Conservation (phyloP, 2,888 invertebrate genomes). For the Catocala sponsa region DNA sequence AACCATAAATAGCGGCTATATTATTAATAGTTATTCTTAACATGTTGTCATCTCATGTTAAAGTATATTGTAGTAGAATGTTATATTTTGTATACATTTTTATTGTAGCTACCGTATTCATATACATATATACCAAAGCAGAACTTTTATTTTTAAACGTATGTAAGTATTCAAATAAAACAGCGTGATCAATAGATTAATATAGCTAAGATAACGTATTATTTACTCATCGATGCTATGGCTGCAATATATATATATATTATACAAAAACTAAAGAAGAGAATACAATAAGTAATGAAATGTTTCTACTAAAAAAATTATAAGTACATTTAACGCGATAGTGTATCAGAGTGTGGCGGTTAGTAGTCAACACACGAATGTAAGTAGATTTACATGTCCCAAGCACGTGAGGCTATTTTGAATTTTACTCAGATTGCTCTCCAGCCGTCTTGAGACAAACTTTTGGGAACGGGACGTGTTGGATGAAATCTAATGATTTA, state of each 20-base stretch:
- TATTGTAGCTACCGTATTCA: too few species aligned
- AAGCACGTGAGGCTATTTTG: slow-evolving; percentile 81
- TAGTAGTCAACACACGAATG: slow-evolving; percentile 70
- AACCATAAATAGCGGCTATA: too few species aligned
- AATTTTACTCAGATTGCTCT: slow-evolving; percentile 74
- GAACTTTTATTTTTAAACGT: too few species aligned
- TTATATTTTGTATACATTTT: too few species aligned
- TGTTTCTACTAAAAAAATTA: slow-evolving; percentile 39
- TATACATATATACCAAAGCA: too few species aligned
- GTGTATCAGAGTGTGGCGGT: slow-evolving; percentile 60
- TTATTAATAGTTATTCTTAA: too few species aligned
- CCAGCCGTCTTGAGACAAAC: slow-evolving; percentile 50
- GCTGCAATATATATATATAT: background rate
- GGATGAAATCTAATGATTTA: slow-evolving; percentile 54
- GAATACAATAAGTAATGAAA: slow-evolving; percentile 26
- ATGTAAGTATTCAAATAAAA: too few species aligned
- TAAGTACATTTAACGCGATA: slow-evolving; percentile 41
- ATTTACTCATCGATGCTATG: too few species aligned
- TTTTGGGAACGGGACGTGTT: slow-evolving; percentile 47
- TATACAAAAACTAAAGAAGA: background rate
- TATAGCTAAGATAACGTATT: too few species aligned
- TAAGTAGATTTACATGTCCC: slow-evolving; percentile 85
- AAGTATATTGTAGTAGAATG: too few species aligned
- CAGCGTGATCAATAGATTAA: too few species aligned
- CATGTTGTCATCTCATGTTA: too few species aligned